Conservation (phyloP, 2,888 invertebrate species). For the Perizoma flavofasciatum region DNA sequence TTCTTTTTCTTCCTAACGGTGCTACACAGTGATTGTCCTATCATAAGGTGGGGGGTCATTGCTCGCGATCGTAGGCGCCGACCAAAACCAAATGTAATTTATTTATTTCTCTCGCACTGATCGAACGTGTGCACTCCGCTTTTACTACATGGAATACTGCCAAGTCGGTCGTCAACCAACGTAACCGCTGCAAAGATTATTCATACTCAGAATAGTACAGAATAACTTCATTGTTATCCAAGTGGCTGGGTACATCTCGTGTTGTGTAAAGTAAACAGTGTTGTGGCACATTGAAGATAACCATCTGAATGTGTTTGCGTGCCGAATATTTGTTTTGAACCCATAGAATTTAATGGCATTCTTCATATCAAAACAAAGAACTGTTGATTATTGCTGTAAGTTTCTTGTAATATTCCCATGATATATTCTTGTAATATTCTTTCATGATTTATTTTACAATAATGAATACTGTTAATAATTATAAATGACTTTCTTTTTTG, state of each 20-base stretch:
- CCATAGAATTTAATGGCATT: neutral
- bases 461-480: too few species aligned
- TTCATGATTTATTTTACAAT: too few species aligned
- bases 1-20: constrained; percentile 38
- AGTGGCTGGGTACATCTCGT: constrained; percentile 12
- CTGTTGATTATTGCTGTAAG: constrained; percentile 8
- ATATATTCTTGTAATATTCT: neutral
- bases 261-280: constrained; percentile 3
- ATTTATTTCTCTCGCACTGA: constrained; percentile 55
- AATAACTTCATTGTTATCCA: constrained; percentile 29
- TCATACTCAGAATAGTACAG: constrained; percentile 35
- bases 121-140: constrained; percentile 43
- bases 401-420: neutral
- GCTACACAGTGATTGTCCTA: constrained; percentile 23
- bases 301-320: constrained; percentile 25
- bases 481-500: too few species aligned
- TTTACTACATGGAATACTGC: constrained; percentile 68
- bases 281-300: constrained; percentile 5
- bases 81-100: constrained; percentile 54
- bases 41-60: constrained; percentile 36
- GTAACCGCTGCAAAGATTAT: constrained; percentile 35
- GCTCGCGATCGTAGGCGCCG: constrained; percentile 40
- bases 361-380: constrained; percentile 11
- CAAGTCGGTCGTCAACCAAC: constrained; percentile 65
- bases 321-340: constrained; percentile 12